phyloP scores from a whole-genome alignment of 2,888 invertebrate genomes.

The Meta bourneti region DNA sequence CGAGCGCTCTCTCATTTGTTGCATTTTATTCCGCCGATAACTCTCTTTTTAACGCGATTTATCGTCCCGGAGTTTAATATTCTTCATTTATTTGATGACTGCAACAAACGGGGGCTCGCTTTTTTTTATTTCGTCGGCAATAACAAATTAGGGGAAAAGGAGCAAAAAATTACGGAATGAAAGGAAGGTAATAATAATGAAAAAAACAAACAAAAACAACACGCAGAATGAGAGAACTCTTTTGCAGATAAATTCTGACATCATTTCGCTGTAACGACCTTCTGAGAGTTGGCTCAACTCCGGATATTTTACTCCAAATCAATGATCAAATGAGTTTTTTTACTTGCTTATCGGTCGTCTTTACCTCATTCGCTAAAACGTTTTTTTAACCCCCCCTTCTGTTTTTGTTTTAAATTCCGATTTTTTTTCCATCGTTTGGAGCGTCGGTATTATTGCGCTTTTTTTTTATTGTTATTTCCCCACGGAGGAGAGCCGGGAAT shows the following conservation, averaged over 20 bases:
- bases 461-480: slow-evolving; percentile 13
- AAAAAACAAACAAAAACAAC: slow-evolving; percentile 4
- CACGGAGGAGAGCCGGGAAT: slow-evolving; percentile 10
- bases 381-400: background rate
- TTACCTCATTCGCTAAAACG: background rate
- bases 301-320: slow-evolving; percentile 65
- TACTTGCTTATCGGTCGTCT: slow-evolving; percentile 1
- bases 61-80: slow-evolving; percentile 64
- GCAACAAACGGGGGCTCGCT: slow-evolving; percentile 20
- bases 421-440: background rate
- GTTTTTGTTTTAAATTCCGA: slow-evolving; percentile 14
- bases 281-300: slow-evolving; percentile 34
- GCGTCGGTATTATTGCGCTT: too few relatives aligned
- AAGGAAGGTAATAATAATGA: background rate
- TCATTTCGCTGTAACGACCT: slow-evolving; percentile 57
- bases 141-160: slow-evolving; percentile 7
- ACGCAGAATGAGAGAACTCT: slow-evolving; percentile 17
- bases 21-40: slow-evolving; percentile 63
- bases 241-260: slow-evolving; percentile 64
- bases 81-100: slow-evolving; percentile 67
- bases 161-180: slow-evolving; percentile 6
- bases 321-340: slow-evolving; percentile 58
- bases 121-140: slow-evolving; percentile 30
- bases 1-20: slow-evolving; percentile 46
- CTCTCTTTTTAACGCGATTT: slow-evolving; percentile 61